Percentiles rank a stretch among this genome's conserved stretches.
Conservation (phyloP, 2,888 invertebrate species). For the Idaea dimidiata region DNA sequence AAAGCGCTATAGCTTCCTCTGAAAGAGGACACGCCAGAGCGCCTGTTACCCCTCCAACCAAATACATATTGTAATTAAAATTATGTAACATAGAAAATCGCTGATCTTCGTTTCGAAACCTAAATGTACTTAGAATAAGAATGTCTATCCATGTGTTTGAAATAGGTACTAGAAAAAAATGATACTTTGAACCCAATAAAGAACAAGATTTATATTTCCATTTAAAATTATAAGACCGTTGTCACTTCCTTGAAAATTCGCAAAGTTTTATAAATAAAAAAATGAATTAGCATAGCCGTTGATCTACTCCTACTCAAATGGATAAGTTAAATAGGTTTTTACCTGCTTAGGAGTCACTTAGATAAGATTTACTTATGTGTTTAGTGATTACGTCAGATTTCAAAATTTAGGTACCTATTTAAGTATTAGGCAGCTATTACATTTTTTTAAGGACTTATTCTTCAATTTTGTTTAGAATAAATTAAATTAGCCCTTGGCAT, state of each 20-base stretch:
- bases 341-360: background rate
- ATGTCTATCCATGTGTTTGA: background rate
- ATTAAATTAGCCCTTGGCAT: background rate
- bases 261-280: background rate
- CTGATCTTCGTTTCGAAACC: too few species aligned
- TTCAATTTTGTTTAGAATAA: background rate
- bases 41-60: too few species aligned
- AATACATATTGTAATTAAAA: too few species aligned
- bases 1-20: too few species aligned
- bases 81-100: too few species aligned
- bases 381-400: background rate
- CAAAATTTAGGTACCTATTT: too few species aligned
- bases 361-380: background rate
- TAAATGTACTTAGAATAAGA: background rate
- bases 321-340: background rate
- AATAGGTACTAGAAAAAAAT: background rate
- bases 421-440: too few species aligned
- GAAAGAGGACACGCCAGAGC: too few species aligned
- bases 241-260: background rate
- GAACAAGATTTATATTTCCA: constrained; percentile 3
- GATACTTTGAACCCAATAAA: constrained; percentile 8
- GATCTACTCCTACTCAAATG: background rate
- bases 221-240: constrained; percentile 1
- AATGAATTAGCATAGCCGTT: background rate
- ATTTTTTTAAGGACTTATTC: too few species aligned